Evolutionary conservation across 2,888 invertebrate species (phyloP), one percentile per base, ranked within the genome.

Genomic region (Epiblema foenella): DNA sequence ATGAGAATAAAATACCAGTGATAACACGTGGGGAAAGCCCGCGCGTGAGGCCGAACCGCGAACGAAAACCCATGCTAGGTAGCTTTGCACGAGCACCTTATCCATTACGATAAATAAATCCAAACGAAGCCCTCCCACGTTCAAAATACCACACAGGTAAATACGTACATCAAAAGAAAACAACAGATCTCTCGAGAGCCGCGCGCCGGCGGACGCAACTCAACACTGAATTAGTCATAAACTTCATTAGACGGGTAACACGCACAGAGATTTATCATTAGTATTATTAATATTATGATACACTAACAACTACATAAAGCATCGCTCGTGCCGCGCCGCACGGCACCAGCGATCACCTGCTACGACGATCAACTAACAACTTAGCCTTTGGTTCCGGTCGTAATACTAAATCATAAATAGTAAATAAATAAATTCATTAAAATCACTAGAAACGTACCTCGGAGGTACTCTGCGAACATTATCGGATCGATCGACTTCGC

Each of bases 251-350:
- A 73, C 71, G 78, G 83, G 83, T 81, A 85, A 87, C 87, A 85
- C 87, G 84, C 82, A 87, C 84, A 86, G 81, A 85, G 79, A 85
- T 83, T 84, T 84, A 82, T 82, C 79, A 83, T 84, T 79, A 78
- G 79, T 79, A 78, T 79, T 78, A 77, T 77, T 77, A 77, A 76
- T 77, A 80, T 80, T 86, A 86, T 83, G 77, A 83, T 88, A 88
- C 84, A 86, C 87, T 89, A 91, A 88, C 82, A 78, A 82, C 88
- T 91, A 91, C 87, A 88, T 90, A 89, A 91, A 91, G 91, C 91
- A 89, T 89, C 86, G 86, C 82, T 82, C 84, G 89, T 87, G 89
- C 89, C 89, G 90, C 87, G 79, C 81, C 78, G 81, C 80, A 77
- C 80, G 42, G 24, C 42, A 11, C 57, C 9, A 8, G 58, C 20